A percentile compares a stretch with the other conserved stretches of the same genome.
Evolutionary conservation across 2,113 vertebrate species (phyloP).

Genomic region (Synchiropus splendidus): DNA sequence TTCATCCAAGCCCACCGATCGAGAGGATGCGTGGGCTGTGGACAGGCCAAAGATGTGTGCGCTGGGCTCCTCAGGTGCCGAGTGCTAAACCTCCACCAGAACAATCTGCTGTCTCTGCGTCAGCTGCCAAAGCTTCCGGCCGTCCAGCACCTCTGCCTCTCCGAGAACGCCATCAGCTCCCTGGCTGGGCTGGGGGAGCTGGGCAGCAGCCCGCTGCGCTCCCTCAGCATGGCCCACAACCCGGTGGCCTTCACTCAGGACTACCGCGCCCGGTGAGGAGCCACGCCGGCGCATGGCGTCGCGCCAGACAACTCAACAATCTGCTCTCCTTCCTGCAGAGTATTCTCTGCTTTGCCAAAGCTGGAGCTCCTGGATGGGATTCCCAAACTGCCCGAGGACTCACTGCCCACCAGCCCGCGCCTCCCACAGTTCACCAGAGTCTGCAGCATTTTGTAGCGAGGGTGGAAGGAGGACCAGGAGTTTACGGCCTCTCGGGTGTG

Average conservation of each 20-base stretch:
- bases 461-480: no score
- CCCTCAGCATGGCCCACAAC: conserved; percentile 77
- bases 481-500: no score
- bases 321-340: conserved; percentile 56
- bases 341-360: conserved; percentile 91
- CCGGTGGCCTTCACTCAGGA: conserved; percentile 84
- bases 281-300: rapidly evolving
- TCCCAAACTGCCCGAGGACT: conserved; percentile 82
- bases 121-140: conserved; percentile 86
- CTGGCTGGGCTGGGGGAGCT: conserved; percentile 74
- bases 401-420: conserved; percentile 37
- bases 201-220: conserved; percentile 67
- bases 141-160: conserved; percentile 81
- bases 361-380: conserved; percentile 85
- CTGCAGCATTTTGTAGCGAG: conserved; percentile 73
- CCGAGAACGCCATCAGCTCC: conserved; percentile 80
- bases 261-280: conserved; percentile 77
- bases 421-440: conserved; percentile 63
- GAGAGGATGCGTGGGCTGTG: no score
- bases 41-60: conserved; percentile 8
- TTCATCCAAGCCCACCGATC: no score
- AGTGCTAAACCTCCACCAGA: conserved; percentile 83
- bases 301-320: not conserved
- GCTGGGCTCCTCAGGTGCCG: conserved; percentile 72
- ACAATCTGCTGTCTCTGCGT: conserved; percentile 80